Evolutionary conservation across 2,797 vertebrate genomes (phyloP).

Genomic region (Muscicapa comitata): DNA sequence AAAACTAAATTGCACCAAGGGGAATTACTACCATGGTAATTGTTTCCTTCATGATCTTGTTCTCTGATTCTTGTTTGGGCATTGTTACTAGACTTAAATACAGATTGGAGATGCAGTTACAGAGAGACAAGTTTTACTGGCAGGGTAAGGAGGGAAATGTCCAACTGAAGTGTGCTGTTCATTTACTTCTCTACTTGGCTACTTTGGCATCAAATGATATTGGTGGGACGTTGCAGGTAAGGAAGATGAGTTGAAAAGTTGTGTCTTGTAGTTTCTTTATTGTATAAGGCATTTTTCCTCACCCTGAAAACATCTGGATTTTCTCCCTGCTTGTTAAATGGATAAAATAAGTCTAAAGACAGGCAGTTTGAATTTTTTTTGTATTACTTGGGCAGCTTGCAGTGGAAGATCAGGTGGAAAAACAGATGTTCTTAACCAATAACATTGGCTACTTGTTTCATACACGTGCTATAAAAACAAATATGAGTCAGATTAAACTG

Average conservation of each 20-base stretch:
- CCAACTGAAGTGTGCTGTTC: fast-evolving
- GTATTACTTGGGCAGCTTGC: not conserved
- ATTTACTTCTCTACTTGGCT: not conserved
- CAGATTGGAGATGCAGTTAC: not conserved
- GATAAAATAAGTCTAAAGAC: not conserved
- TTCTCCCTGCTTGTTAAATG: not conserved
- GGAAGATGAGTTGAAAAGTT: not conserved
- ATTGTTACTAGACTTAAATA: not conserved
- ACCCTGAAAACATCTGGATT: not conserved
- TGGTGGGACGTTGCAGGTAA: not conserved
- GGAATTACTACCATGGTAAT: not conserved
- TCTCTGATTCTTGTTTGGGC: not conserved
- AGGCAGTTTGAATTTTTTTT: not conserved
- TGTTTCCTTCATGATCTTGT: not conserved
- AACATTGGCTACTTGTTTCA: not conserved
- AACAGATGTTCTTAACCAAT: not conserved
- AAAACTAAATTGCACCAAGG: not conserved
- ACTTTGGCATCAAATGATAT: not conserved
- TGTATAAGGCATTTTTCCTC: not conserved
- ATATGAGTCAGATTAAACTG: slow-evolving; percentile 22
- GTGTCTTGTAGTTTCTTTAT: not conserved
- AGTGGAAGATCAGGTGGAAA: not conserved
- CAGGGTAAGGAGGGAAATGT: not conserved
- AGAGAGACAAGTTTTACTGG: not conserved
- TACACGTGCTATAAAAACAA: not conserved